A percentile compares a stretch with the other conserved stretches of the same genome.
Conservation (phyloP, 2,888 invertebrate genomes). For the Oeneis ivallda region DNA sequence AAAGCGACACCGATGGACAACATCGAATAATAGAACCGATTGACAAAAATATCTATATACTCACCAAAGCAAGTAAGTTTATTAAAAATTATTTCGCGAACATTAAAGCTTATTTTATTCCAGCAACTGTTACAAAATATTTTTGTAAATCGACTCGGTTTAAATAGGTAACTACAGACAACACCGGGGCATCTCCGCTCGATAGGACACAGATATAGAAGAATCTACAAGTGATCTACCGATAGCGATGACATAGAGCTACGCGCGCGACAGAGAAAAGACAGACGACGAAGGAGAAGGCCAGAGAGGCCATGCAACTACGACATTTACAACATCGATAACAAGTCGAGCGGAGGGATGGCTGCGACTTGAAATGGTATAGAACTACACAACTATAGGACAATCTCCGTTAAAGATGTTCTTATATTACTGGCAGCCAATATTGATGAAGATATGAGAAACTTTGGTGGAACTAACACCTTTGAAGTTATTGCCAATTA, state of each 20-base stretch:
- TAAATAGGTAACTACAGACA: conserved; percentile 67
- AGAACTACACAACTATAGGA: conserved; percentile 75
- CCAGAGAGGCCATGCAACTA: conserved; percentile 78
- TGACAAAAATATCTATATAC: conserved; percentile 17
- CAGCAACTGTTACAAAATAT: neutral
- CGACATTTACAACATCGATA: conserved; percentile 80
- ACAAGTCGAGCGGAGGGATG: conserved; percentile 72
- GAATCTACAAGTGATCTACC: conserved; percentile 79
- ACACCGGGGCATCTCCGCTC: conserved; percentile 74
- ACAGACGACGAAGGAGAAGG: conserved; percentile 71
- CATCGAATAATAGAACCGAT: conserved; percentile 73
- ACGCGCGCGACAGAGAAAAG: conserved; percentile 73
- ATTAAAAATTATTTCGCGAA: too few species aligned
- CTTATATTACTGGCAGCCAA: conserved; percentile 30
- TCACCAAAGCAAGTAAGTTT: neutral
- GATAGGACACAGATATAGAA: conserved; percentile 71
- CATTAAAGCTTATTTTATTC: neutral
- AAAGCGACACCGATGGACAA: conserved; percentile 81
- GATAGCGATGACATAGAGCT: conserved; percentile 69
- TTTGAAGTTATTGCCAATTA: conserved; percentile 6
- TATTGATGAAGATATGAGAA: conserved; percentile 7
- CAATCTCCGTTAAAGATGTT: conserved; percentile 37
- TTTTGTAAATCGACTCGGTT: conserved; percentile 56
- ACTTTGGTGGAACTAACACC: neutral
- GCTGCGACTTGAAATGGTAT: conserved; percentile 76